A percentile compares a stretch with the other conserved stretches of the same genome.
Evolutionary conservation across 2,888 invertebrate genomes (phyloP).

Genomic region (Caenorhabditis japonica): DNA sequence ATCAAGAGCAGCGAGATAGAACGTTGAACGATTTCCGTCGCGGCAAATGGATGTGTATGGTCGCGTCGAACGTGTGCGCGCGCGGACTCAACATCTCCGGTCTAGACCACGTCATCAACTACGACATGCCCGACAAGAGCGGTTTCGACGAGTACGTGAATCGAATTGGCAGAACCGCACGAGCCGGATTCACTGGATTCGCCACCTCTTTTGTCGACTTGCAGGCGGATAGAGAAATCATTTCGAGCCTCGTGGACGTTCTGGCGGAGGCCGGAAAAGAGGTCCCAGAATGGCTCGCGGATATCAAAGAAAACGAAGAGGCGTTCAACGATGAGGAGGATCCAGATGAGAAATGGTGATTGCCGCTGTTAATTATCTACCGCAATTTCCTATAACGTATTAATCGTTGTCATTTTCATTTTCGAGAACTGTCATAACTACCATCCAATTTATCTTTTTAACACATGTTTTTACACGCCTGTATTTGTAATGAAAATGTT

Average conservation of each 20-base stretch:
- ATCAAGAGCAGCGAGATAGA: conserved; percentile 30
- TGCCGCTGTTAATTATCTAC: no score
- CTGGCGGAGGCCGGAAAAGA: conserved; percentile 31
- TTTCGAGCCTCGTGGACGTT: conserved; percentile 19
- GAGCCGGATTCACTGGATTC: conserved; percentile 39
- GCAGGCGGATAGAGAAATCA: conserved; percentile 22
- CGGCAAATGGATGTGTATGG: conserved; percentile 31
- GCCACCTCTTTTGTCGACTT: conserved; percentile 37
- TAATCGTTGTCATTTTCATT: no score
- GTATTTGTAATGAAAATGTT: background rate
- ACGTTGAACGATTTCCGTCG: conserved; percentile 27
- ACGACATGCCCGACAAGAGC: conserved; percentile 33
- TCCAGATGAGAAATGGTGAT: conserved; percentile 24
- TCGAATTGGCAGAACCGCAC: conserved; percentile 46
- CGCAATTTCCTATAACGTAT: no score
- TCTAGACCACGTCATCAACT: conserved; percentile 47
- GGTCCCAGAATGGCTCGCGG: conserved; percentile 29
- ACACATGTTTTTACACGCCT: background rate
- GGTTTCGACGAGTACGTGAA: conserved; percentile 49
- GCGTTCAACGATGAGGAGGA: conserved; percentile 2
- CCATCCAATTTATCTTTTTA: no score
- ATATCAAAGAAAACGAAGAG: background rate
- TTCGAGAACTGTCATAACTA: no score
- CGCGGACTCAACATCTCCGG: conserved; percentile 39
- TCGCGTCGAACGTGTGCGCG: conserved; percentile 48